Evolutionary conservation across 2,888 invertebrate species (phyloP).

Genomic region (Branchipolynoe longqiensis): DNA sequence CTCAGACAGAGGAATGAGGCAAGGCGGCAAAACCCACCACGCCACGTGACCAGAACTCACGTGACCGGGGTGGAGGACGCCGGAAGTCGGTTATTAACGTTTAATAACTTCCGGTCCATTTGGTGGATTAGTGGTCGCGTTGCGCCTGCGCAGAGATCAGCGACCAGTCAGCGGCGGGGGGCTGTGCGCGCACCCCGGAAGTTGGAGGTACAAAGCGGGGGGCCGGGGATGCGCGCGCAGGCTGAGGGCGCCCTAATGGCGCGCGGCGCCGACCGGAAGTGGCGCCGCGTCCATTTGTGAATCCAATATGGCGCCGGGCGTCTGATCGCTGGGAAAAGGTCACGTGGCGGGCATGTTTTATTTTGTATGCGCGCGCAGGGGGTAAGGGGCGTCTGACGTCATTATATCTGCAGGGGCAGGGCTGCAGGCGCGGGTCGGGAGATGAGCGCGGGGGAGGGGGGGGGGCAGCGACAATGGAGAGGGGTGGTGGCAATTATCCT

Average conservation of each 20-base stretch:
- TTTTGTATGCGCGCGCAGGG: background rate
- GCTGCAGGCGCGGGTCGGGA: too few relatives aligned
- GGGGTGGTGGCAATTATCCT: too few relatives aligned
- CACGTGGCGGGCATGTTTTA: constrained; percentile 40
- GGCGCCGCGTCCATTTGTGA: constrained; percentile 22
- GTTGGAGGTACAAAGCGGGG: constrained; percentile 42
- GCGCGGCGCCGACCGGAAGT: constrained; percentile 29
- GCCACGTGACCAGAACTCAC: constrained; percentile 37
- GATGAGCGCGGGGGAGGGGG: too few relatives aligned
- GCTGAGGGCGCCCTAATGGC: constrained; percentile 5
- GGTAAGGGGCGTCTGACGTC: background rate
- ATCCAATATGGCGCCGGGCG: constrained; percentile 36
- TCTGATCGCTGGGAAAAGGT: constrained; percentile 40
- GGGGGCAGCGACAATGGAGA: too few relatives aligned
- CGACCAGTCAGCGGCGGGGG: background rate
- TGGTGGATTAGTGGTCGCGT: constrained; percentile 1
- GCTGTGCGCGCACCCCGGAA: constrained; percentile 39
- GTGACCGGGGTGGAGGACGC: background rate
- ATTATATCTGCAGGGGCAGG: background rate
- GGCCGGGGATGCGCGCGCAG: constrained; percentile 10
- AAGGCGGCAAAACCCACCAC: too few relatives aligned
- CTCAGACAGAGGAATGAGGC: constrained; percentile 8
- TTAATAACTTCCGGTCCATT: constrained; percentile 58
- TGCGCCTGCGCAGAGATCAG: background rate
- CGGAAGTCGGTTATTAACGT: constrained; percentile 54